Percentiles rank a stretch among this genome's conserved stretches.
phyloP scores from a whole-genome alignment of 2,888 invertebrate genomes.

The Nemoura dubitans region DNA sequence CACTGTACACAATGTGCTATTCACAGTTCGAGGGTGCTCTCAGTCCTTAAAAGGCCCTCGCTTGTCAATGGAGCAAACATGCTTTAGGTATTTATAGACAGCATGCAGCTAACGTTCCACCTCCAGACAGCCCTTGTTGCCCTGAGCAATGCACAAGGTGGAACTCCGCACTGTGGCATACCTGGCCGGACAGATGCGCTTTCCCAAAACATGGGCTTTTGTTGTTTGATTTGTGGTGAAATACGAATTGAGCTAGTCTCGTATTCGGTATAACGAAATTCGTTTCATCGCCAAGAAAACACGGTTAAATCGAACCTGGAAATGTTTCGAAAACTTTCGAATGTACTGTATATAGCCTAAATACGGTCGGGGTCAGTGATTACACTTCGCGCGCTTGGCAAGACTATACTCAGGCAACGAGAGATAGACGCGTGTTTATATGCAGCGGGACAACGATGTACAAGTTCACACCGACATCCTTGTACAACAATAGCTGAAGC shows the following conservation, averaged over 20 bases:
- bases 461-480: neutral
- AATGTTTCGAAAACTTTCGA: neutral
- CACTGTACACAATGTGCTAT: neutral
- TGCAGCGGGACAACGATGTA: neutral
- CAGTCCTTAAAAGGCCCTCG: neutral
- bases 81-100: neutral
- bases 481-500: constrained; percentile 1
- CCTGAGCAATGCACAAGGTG: neutral
- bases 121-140: neutral
- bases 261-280: neutral
- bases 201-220: neutral
- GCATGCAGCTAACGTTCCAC: neutral
- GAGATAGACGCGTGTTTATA: neutral
- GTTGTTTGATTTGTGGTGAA: neutral
- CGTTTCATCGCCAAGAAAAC: neutral
- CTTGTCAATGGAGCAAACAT: constrained; percentile 4
- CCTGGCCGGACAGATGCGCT: neutral
- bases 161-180: neutral
- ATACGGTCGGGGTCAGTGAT: neutral
- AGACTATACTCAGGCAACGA: neutral
- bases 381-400: neutral
- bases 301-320: constrained; percentile 7
- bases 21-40: neutral
- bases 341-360: no score
- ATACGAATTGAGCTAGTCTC: neutral